These are phyloP conservation scores for Brenthis daphne DNA, from an alignment of 2,888 invertebrate species.

Conservation along the genomic window DNA sequence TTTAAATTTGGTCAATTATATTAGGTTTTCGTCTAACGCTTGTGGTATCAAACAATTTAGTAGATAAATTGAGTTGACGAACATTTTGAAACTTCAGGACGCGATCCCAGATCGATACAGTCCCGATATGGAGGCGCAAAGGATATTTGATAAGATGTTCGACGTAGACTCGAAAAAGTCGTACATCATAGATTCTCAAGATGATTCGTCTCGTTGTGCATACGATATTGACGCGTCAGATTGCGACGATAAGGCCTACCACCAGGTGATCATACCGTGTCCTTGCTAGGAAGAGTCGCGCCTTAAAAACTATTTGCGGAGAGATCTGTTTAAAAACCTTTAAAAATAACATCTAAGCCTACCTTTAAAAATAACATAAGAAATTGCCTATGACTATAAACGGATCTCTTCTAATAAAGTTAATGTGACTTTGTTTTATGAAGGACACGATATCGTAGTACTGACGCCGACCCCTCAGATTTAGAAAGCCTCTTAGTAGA, in stretches of 20 bases:
- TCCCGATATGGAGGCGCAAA: conserved; percentile 81
- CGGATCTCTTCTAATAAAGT: conserved; percentile 10
- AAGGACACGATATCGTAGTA: conserved; percentile 56
- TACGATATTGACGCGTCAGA: conserved; percentile 79
- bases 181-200: conserved; percentile 69
- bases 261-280: conserved; percentile 66
- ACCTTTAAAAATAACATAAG: not conserved
- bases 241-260: conserved; percentile 77
- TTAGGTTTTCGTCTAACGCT: conserved; percentile 4
- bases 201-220: conserved; percentile 75
- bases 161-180: conserved; percentile 78
- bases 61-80: conserved; percentile 54
- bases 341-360: not conserved
- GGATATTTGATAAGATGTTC: conserved; percentile 83
- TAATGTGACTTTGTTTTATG: conserved; percentile 17
- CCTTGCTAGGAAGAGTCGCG: conserved; percentile 17
- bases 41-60: conserved; percentile 16
- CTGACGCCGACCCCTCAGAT: conserved; percentile 66
- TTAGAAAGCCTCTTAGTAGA: conserved; percentile 73
- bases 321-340: conserved; percentile 10
- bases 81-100: conserved; percentile 78
- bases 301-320: conserved; percentile 6
- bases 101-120: conserved; percentile 81
- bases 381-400: not conserved
- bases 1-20: conserved; percentile 17